Base-by-base conservation (phyloP, 2,113 vertebrate genomes). In the Eira barbara region DNA sequence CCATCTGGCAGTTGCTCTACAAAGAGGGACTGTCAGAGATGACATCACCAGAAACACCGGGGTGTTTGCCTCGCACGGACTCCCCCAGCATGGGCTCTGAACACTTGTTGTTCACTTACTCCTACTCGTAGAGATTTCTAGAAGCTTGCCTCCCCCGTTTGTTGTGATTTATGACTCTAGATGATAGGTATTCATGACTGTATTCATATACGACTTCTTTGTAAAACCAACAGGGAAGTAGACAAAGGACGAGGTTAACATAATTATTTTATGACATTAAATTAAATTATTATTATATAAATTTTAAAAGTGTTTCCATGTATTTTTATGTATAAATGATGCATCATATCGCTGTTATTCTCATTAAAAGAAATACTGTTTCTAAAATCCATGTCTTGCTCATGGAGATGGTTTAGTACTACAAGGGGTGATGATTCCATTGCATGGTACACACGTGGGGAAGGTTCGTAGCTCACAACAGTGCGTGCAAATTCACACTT, bases 361-460 rank as follows among this genome's bases (percentile, higher is more conserved):
- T 42, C 29, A 23, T 65, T 45, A 82, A 73, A 76, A 79, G 4
- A 36, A 18, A 36, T 21, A 69, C 17, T 36, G 47, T 49, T 31
- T 59, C 76, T 59, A 42, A 42, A 34, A 31, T 55, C 14, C 65
- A 45, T 13, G 31, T 52, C 36, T 82, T 45, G 4, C 45, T 88
- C 63, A 36, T 74, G 52, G 17, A 42, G 31, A 55, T 7, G 3
- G 5, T 9, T 74, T 88, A 63, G 87, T 47, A 45, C 45, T 31
- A 42, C 4, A 6, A 25, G 65, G 57, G 6, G 6, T 15, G 1
- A 57, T 76, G 20, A 23, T 29, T 34, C 82, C 74, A 4, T 31
- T 21, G 11, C 2, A 1, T 61, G 34, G 20, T 25, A 8, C 45
- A 59, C 7, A 69, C 2, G 59, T 25, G 2, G 3, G 5, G 36